Evolutionary conservation across 2,797 vertebrate species (phyloP), one percentile per base, ranked within the genome.

Genomic region (Sebastes diploproa): DNA sequence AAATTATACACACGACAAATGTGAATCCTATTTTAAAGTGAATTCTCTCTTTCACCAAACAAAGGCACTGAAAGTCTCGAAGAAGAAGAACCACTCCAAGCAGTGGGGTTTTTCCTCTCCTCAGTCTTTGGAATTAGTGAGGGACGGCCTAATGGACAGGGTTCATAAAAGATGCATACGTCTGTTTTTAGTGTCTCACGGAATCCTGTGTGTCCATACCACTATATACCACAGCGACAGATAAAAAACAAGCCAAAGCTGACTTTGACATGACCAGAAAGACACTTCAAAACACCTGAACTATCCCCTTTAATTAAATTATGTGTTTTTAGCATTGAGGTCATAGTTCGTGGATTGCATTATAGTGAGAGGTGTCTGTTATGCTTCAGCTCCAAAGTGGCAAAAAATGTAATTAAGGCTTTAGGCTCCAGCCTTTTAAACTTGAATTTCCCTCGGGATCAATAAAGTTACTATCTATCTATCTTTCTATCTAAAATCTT

Each of bases 111-210:
- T 61, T 62, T 7, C 46, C 58, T 32, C 42, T 46, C 42, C 16
- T 9, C 1, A n/a, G 59, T 22, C 22, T 69, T 58, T 61, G 20
- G 56, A 77, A 74, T 75, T 18, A 38, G n/a, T 54, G 25, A 59
- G 8, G 20, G 16, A 10, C 42, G 38, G 46, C 50, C 38, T 36
- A 32, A 68, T 84, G 69, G 56, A 82, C 3, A 16, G 22, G 25
- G 25, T 78, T 77, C 77, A 88, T 75, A 42, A 72, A 82, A 80
- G 52, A 80, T 80, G 70, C 56, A 67, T 34, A 30, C 11, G 54
- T 36, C 58, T 77, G 29, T 58, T 76, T 79, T 70, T 72, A 65
- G 52, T 42, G n/a, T 65, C 30, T 71, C 9, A 32, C 22, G 59
- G 65, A 52, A 32, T 72, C 25, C 12, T 38, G 52, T 25, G 34